Percentiles rank a stretch among this genome's conserved stretches.
Evolutionary conservation across 2,113 vertebrate genomes (phyloP).

Genomic region (Chiloscyllium plagiosum): DNA sequence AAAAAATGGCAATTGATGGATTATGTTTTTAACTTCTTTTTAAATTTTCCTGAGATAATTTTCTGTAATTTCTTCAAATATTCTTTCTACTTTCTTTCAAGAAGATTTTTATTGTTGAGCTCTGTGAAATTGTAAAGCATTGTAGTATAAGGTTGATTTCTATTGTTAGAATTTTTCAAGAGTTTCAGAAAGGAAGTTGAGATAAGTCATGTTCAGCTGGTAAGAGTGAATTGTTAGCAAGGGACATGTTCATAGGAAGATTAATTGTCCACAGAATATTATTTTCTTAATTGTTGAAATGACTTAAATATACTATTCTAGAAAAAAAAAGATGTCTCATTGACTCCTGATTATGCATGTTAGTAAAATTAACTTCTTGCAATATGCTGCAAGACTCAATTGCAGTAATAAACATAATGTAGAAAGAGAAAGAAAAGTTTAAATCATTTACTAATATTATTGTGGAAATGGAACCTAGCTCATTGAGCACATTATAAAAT

Average conservation of each 20-base stretch:
- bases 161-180: neutral
- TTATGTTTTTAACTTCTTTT: neutral
- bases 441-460: neutral
- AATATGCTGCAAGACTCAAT: neutral
- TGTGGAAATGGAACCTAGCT: neutral
- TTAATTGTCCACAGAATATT: neutral
- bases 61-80: neutral
- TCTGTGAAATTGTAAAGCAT: neutral
- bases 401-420: neutral
- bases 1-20: neutral
- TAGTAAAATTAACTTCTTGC: neutral
- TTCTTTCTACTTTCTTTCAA: neutral
- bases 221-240: neutral
- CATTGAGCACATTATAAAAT: neutral
- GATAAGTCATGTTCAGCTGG: neutral
- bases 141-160: neutral
- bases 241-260: neutral
- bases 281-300: conserved; percentile 14
- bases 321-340: neutral
- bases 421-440: neutral
- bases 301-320: neutral
- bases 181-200: neutral
- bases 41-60: neutral
- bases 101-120: neutral
- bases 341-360: neutral